These are phyloP conservation scores for Labeo rohita DNA, from an alignment of 2,113 vertebrate genomes.

Conservation along the genomic window DNA sequence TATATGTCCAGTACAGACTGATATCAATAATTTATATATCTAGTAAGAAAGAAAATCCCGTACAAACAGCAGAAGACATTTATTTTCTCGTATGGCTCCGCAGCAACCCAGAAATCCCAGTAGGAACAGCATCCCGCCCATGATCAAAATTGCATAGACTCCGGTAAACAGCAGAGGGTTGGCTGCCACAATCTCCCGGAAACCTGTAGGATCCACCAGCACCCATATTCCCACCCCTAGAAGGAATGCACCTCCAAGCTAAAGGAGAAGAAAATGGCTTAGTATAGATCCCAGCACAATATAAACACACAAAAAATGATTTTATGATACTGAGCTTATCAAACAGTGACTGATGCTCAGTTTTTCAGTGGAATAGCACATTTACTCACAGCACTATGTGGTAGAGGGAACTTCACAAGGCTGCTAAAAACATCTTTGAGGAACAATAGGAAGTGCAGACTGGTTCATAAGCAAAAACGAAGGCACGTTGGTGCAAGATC, in stretches of 20 bases:
- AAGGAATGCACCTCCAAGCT: constrained; percentile 89
- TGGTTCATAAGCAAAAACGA: constrained; percentile 9
- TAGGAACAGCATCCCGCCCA: constrained; percentile 90
- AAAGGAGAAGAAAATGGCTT: constrained; percentile 33
- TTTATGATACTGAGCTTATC: background rate
- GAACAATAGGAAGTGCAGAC: constrained; percentile 7
- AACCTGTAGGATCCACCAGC: constrained; percentile 89
- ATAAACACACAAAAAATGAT: background rate
- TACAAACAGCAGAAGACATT: constrained; percentile 90
- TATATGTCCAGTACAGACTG: background rate
- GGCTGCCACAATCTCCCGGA: constrained; percentile 89
- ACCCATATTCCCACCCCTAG: constrained; percentile 90
- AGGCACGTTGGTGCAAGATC: constrained; percentile 22
- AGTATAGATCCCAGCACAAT: background rate
- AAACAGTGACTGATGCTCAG: background rate
- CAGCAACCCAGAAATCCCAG: constrained; percentile 96
- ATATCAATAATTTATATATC: background rate
- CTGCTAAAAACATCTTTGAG: constrained; percentile 6
- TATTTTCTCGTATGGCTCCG: constrained; percentile 90
- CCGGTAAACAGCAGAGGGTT: constrained; percentile 90
- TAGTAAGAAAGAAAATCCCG: constrained; percentile 65
- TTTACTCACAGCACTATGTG: background rate
- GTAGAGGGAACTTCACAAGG: constrained; percentile 31
- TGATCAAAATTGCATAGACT: constrained; percentile 86
- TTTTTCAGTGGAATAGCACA: background rate